These are phyloP conservation scores for Sycophaga agraensis DNA, from an alignment of 1,140 invertebrate species.

Conservation along the genomic window DNA sequence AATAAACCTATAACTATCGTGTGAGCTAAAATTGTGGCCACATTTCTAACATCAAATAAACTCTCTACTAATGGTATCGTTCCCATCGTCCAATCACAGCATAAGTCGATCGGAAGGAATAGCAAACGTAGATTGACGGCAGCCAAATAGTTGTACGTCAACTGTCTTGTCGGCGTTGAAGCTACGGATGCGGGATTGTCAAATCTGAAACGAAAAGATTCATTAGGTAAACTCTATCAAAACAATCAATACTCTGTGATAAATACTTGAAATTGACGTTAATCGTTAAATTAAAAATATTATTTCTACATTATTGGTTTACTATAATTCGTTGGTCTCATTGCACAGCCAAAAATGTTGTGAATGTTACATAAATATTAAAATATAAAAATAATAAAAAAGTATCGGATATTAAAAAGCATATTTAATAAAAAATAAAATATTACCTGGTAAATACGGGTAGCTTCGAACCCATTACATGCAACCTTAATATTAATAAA, in stretches of 20 bases:
- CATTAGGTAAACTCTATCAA: too few species aligned
- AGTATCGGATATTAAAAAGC: background rate
- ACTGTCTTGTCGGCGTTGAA: slow-evolving; percentile 74
- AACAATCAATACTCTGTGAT: too few species aligned
- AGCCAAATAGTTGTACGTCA: slow-evolving; percentile 92
- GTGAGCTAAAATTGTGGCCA: slow-evolving; percentile 79
- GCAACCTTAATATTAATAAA: slow-evolving; percentile 80
- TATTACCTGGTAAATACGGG: slow-evolving; percentile 88
- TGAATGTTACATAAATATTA: too few species aligned
- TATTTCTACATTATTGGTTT: too few species aligned
- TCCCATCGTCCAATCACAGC: slow-evolving; percentile 99
- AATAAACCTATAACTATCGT: slow-evolving; percentile 64
- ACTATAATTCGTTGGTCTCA: too few species aligned
- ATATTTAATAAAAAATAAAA: background rate
- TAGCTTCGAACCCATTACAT: slow-evolving; percentile 94
- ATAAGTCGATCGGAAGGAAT: slow-evolving; percentile 84
- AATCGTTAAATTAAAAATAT: too few species aligned
- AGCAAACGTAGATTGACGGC: slow-evolving; percentile 89
- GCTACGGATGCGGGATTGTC: slow-evolving; percentile 90
- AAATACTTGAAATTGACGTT: too few species aligned
- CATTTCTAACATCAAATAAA: slow-evolving; percentile 79
- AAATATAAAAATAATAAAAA: too few species aligned
- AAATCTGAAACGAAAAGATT: slow-evolving; percentile 67
- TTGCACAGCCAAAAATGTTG: too few species aligned
- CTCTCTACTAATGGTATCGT: slow-evolving; percentile 85